Percentiles rank a stretch among this genome's conserved stretches.
Evolutionary conservation across 1,140 invertebrate species (phyloP).

Genomic region (Ceratina japonica): DNA sequence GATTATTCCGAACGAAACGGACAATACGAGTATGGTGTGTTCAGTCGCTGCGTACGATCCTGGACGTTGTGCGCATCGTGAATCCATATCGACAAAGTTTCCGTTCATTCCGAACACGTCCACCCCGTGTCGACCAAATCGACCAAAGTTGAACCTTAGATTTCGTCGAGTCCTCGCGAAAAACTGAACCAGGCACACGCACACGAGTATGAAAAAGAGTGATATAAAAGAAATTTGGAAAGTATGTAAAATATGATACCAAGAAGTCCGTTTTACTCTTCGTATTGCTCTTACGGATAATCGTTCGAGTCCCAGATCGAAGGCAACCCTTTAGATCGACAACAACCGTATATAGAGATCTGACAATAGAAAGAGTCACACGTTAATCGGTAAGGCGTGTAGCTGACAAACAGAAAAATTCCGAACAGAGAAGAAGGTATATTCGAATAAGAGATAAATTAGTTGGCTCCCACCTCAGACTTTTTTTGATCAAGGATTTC

Average conservation of each 20-base stretch:
- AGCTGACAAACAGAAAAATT: background rate
- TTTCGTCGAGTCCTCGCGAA: background rate
- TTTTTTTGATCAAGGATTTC: conserved; percentile 37
- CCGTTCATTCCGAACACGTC: background rate
- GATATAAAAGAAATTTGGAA: conserved; percentile 1
- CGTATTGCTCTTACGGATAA: conserved; percentile 11
- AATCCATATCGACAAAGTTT: conserved; percentile 1
- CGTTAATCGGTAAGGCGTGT: conserved; percentile 12
- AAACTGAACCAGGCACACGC: background rate
- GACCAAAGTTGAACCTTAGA: background rate
- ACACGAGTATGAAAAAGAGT: background rate
- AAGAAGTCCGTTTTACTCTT: background rate
- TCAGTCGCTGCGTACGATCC: background rate
- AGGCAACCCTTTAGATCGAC: conserved; percentile 13
- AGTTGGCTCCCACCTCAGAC: conserved; percentile 33
- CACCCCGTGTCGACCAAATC: no score
- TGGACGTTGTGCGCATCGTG: no score
- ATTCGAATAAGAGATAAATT: conserved; percentile 44
- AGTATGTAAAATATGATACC: conserved; percentile 21
- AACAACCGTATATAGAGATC: background rate
- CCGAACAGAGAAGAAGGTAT: background rate
- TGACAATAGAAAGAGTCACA: background rate
- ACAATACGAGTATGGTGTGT: background rate
- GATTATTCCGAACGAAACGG: conserved; percentile 14
- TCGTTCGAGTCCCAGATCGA: conserved; percentile 27